Evolutionary conservation across 2,797 vertebrate species (phyloP).

Genomic region (Paedocypris micromegethes): DNA sequence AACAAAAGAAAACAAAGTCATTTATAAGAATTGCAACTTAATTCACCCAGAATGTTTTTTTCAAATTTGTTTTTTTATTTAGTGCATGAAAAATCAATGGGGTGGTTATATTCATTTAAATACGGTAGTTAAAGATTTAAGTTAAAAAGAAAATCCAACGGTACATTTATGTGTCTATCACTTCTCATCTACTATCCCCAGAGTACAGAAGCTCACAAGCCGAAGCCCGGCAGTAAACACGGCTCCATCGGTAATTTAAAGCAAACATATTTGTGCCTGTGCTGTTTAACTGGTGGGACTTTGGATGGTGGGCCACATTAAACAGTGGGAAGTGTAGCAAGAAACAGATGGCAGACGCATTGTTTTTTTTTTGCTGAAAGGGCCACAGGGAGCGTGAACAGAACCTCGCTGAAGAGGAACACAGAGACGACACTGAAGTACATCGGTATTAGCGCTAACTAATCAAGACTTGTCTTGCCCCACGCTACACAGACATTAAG

Average conservation of each 20-base stretch:
- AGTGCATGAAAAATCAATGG: too few relatives aligned
- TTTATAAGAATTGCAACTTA: too few relatives aligned
- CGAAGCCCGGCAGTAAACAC: conserved; percentile 7
- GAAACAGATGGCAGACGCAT: conserved; percentile 54
- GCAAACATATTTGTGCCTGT: conserved; percentile 36
- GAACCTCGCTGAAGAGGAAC: conserved; percentile 18
- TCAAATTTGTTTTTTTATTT: too few relatives aligned
- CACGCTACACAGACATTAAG: conserved; percentile 45
- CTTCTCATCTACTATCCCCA: conserved; percentile 2
- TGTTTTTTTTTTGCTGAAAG: conserved; percentile 44
- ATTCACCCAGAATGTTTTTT: too few relatives aligned
- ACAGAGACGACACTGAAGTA: conserved; percentile 30
- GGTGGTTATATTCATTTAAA: too few relatives aligned
- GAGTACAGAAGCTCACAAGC: conserved; percentile 2
- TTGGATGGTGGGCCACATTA: conserved; percentile 25
- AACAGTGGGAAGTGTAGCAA: conserved; percentile 41
- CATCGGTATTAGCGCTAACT: conserved; percentile 44
- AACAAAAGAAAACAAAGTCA: too few relatives aligned
- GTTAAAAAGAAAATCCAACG: conserved; percentile 5
- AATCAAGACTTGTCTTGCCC: conserved; percentile 38
- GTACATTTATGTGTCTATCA: conserved; percentile 1
- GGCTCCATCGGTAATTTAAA: conserved; percentile 20
- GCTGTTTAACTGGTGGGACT: conserved; percentile 34
- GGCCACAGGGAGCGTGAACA: conserved; percentile 45
- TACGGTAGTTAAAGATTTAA: too few relatives aligned